A percentile compares a stretch with the other conserved stretches of the same genome.
phyloP scores from a whole-genome alignment of 2,888 invertebrate genomes.

The Coleophora deauratella region DNA sequence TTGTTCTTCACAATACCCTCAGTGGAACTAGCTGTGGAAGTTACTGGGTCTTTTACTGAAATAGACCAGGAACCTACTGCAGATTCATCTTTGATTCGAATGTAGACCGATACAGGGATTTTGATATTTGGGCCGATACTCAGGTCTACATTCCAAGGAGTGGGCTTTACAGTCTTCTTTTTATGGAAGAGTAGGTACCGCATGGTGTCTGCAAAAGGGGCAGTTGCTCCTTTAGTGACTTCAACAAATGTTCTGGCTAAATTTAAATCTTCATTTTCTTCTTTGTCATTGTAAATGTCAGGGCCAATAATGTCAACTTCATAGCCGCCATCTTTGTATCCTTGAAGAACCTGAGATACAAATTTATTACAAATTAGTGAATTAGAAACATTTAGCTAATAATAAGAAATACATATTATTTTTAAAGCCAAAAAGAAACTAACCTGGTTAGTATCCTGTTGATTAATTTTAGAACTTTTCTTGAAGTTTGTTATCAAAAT shows the following conservation, averaged over 20 bases:
- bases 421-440: no score
- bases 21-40: conserved; percentile 44
- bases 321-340: conserved; percentile 69
- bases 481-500: conserved; percentile 78
- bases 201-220: conserved; percentile 75
- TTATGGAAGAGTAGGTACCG: conserved; percentile 73
- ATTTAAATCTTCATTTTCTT: conserved; percentile 35
- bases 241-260: conserved; percentile 52
- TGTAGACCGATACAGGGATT: conserved; percentile 76
- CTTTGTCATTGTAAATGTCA: conserved; percentile 40
- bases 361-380: no score
- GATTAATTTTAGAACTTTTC: conserved; percentile 49
- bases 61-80: conserved; percentile 47
- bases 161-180: conserved; percentile 60
- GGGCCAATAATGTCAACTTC: conserved; percentile 78
- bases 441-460: conserved; percentile 58
- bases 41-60: conserved; percentile 51
- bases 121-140: conserved; percentile 74
- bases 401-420: no score
- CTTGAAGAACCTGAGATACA: conserved; percentile 52
- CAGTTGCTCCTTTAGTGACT: conserved; percentile 55
- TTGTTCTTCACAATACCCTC: conserved; percentile 44
- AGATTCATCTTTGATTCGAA: conserved; percentile 63
- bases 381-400: no score
- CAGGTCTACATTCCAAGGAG: conserved; percentile 78